Evolutionary conservation across 1,140 invertebrate genomes (phyloP), one percentile per base, ranked within the genome.

Genomic region (Whitmania pigra): DNA sequence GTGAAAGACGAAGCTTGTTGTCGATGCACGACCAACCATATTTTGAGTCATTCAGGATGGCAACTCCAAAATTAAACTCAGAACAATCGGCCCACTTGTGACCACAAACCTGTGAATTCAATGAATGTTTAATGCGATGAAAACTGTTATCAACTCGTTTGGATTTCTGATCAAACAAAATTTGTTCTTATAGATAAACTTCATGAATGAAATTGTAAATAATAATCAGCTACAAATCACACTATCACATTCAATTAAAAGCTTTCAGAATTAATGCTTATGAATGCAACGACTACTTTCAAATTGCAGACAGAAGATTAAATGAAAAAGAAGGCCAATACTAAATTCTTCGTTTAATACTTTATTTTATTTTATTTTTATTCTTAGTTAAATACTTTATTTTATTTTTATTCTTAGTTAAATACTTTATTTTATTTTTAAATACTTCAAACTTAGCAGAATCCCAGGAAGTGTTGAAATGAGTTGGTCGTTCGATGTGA

Each of bases 391-490:
- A n/a, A n/a, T n/a, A n/a, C n/a, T n/a, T n/a, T n/a, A n/a, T n/a
- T n/a, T n/a, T n/a, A n/a, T n/a, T n/a, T n/a, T n/a, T n/a, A n/a
- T n/a, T n/a, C n/a, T n/a, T n/a, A n/a, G n/a, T n/a, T n/a, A n/a
- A n/a, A n/a, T n/a, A n/a, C n/a, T n/a, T n/a, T n/a, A n/a, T n/a
- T n/a, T n/a, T n/a, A n/a, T n/a, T n/a, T n/a, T n/a, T n/a, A n/a
- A n/a, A n/a, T n/a, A 86, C 84, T 80, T 86, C 85, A 81, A 79
- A 86, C 72, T 80, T 82, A 17, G 85, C 84, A 71, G 78, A 83
- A 74, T 86, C 85, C 85, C 85, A 86, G 20, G 85, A 85, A 11
- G 85, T 86, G 75, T 86, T 86, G 60, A 77, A 79, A 72, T 86
- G 85, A 57, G 83, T 86, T n/a, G 83, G 80, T 31, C 85, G 74